A percentile compares a stretch with the other conserved stretches of the same genome.
Conservation (phyloP, 2,113 vertebrate species). For the Meleagris gallopavo region DNA sequence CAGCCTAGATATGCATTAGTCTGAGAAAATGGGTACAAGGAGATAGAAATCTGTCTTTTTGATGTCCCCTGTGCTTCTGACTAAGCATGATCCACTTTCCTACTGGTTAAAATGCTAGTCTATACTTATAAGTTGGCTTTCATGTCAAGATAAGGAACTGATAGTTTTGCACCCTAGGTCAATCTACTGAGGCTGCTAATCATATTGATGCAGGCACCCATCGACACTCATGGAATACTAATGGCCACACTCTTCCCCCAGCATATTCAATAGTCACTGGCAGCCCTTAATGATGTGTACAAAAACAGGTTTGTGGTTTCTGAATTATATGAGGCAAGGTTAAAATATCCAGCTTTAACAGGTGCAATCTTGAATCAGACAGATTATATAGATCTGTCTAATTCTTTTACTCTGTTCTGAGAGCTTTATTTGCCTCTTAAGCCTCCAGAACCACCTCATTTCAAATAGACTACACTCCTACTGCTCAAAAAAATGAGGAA, state of each 20-base stretch:
- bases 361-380: not conserved
- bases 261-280: not conserved
- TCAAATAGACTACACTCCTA: not conserved
- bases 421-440: not conserved
- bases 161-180: not conserved
- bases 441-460: not conserved
- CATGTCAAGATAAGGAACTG: not conserved
- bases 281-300: not conserved
- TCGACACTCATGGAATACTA: not conserved
- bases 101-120: not conserved
- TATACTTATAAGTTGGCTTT: not conserved
- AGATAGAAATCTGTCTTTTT: not conserved
- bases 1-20: not conserved
- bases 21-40: not conserved
- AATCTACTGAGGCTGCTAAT: not conserved
- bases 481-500: not conserved
- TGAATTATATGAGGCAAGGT: not conserved
- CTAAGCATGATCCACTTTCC: not conserved
- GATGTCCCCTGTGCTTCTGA: not conserved
- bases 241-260: not conserved
- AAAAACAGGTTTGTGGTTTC: not conserved
- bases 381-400: not conserved
- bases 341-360: not conserved
- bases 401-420: not conserved
- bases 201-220: not conserved